Evolutionary conservation across 2,888 invertebrate species (phyloP).

Genomic region (Hyposoter didymator): DNA sequence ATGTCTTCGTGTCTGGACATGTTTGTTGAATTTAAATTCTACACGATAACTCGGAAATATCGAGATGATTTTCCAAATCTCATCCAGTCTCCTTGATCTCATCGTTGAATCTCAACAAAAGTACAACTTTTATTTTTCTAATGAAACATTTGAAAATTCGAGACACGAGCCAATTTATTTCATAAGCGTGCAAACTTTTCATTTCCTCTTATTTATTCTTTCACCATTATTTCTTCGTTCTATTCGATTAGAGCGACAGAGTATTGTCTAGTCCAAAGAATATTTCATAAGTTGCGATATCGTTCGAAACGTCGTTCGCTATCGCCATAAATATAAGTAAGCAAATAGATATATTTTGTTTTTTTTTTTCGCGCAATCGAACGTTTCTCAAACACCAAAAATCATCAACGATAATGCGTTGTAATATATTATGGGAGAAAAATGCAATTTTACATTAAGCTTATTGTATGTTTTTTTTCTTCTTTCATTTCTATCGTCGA

Average conservation of each 20-base stretch:
- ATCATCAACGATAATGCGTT: not conserved
- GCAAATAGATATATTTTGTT: not conserved
- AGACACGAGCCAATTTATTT: slow-evolving; percentile 37
- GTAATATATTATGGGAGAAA: slow-evolving; percentile 64
- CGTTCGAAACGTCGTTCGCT: slow-evolving; percentile 31
- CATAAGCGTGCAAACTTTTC: slow-evolving; percentile 66
- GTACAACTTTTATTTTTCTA: not conserved
- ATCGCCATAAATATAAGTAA: slow-evolving; percentile 41
- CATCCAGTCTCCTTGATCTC: not conserved
- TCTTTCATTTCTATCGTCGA: slow-evolving; percentile 44
- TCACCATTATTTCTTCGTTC: slow-evolving; percentile 76
- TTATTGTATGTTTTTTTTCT: slow-evolving; percentile 52
- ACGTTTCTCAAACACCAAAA: no score
- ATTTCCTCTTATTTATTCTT: slow-evolving; percentile 69
- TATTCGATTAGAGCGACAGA: slow-evolving; percentile 77
- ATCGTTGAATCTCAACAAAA: not conserved
- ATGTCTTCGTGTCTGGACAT: slow-evolving; percentile 25
- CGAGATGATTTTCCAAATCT: slow-evolving; percentile 6
- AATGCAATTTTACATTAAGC: slow-evolving; percentile 72
- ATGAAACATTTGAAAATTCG: slow-evolving; percentile 29
- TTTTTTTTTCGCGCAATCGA: no score
- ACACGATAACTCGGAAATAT: slow-evolving; percentile 20
- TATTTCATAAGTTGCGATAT: slow-evolving; percentile 50
- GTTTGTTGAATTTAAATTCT: slow-evolving; percentile 19
- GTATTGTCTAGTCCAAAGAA: slow-evolving; percentile 81